Percentiles rank a stretch among this genome's conserved stretches.
These are phyloP conservation scores for Pogonocichla stellata DNA, from an alignment of 2,113 vertebrate species.

Conservation along the genomic window DNA sequence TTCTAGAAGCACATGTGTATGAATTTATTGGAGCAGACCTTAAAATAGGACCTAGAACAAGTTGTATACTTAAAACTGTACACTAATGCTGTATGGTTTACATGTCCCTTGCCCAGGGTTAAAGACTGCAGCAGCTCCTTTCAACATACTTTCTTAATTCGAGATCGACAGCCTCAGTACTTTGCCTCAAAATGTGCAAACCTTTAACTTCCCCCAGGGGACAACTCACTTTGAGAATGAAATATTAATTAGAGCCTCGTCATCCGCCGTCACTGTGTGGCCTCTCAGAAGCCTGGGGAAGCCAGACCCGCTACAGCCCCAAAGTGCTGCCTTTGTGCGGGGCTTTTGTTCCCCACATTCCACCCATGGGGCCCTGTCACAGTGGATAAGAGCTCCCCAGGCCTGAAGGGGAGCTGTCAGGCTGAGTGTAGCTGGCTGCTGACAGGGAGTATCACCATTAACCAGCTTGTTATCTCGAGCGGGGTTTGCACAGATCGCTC, in stretches of 20 bases:
- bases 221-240: not conserved
- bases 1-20: not conserved
- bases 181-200: constrained; percentile 20
- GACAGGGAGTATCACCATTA: constrained; percentile 11
- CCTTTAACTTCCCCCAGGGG: constrained; percentile 39
- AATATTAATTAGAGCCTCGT: constrained; percentile 35
- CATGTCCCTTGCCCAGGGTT: not conserved
- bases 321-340: constrained; percentile 30
- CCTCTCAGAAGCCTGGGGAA: not conserved
- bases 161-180: not conserved
- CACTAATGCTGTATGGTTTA: not conserved
- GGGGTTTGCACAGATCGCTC: constrained; percentile 21
- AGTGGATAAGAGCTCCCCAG: not conserved
- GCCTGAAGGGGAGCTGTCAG: constrained; percentile 51
- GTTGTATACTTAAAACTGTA: not conserved
- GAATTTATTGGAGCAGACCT: not conserved
- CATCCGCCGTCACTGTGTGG: not conserved
- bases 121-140: constrained; percentile 33
- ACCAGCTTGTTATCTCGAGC: constrained; percentile 27
- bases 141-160: constrained; percentile 19
- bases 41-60: constrained; percentile 6
- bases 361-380: constrained; percentile 27
- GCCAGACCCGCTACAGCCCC: not conserved
- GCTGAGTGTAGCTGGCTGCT: not conserved
- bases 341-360: constrained; percentile 57